phyloP scores from a whole-genome alignment of 92 coral and sea anemone species.

The Meandrina meandrites region DNA sequence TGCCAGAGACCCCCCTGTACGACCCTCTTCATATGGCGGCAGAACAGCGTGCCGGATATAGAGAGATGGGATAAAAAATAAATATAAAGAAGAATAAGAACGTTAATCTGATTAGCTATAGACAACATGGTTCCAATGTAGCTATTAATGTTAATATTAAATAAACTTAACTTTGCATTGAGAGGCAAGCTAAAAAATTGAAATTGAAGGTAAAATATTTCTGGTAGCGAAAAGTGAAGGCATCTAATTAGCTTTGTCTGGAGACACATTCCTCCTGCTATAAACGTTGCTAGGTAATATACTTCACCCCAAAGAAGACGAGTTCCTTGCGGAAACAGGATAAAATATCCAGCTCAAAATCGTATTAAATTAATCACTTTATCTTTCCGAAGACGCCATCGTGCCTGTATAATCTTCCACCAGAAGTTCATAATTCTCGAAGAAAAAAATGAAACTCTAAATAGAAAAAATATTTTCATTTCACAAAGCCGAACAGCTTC shows the following conservation, averaged over 20 bases:
- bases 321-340: neutral
- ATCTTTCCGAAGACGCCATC: neutral
- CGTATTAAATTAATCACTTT: neutral
- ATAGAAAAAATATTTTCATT: neutral
- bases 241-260: too few relatives aligned
- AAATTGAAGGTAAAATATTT: too few relatives aligned
- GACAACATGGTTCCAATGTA: neutral
- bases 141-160: neutral
- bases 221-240: neutral
- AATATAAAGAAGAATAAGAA: neutral
- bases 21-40: too few relatives aligned
- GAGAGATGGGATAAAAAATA: too few relatives aligned
- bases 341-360: neutral
- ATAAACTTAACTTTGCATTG: too few relatives aligned
- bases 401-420: neutral
- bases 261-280: too few relatives aligned
- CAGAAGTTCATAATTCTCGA: neutral
- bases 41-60: too few relatives aligned
- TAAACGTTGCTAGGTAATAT: too few relatives aligned
- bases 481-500: neutral
- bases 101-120: neutral
- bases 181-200: too few relatives aligned
- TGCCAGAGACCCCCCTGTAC: too few relatives aligned
- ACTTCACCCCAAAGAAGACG: neutral
- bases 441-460: neutral